Evolutionary conservation across 1,140 invertebrate species (phyloP), one percentile per base, ranked within the genome.

Genomic region (Apis florea): DNA sequence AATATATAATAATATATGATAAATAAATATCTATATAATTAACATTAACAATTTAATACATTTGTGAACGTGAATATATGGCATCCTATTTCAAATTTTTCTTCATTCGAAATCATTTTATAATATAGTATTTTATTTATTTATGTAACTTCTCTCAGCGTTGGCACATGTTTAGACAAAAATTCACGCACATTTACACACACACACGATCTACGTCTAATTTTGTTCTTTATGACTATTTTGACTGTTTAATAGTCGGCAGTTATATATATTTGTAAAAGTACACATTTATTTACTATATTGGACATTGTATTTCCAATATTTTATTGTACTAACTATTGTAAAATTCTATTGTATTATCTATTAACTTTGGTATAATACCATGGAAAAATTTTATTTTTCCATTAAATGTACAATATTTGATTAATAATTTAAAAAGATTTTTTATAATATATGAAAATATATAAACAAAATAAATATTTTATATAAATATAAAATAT

Each of bases 191-290:
- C 26, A 49, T 49, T 12, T 56, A 40, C 53, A 49, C 56, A 26
- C 40, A 11, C 49, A 51, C 53, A 70, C 56, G 6, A 51, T 11
- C 53, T 77, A 61, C 47, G 8, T 24, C 63, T 68, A 47, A 69
- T 49, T 77, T 68, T 69, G 3, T 58, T 49, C 24, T 56, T 68
- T 71, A 21, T 21, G 31, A 19, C 64, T 77, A 69, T 49, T 40
- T 69, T 64, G 53, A 56, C 12, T 59, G 54, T 59, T 56, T 49
- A 58, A 56, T 75, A 5, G 12, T 69, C 66, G 75, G 75, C 64
- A 78, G 75, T 78, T 58, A 69, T 69, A 59, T 54, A 49, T 77
- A 56, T 54, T 56, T 68, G 51, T 69, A 56, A 67, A 67, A 76
- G 74, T 76, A 53, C 63, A 56, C 21, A 64, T 67, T 49, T 69